Percentiles rank a stretch among this genome's conserved stretches.
These are phyloP conservation scores for Lissonota sp. DNA, from an alignment of 2,888 invertebrate species.

Conservation along the genomic window DNA sequence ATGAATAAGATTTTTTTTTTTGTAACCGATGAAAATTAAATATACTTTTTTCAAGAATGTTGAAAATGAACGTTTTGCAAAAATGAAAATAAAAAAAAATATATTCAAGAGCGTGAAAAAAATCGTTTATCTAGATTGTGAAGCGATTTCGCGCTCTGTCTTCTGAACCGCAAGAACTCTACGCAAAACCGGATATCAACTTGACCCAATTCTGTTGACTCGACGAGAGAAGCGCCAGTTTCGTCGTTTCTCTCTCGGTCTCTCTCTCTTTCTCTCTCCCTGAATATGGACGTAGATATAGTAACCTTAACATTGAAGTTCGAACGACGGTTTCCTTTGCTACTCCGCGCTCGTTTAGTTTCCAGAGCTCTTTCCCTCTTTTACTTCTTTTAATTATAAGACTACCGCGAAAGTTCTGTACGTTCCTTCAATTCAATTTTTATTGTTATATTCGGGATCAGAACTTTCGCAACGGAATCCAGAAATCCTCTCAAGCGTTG, in stretches of 20 bases:
- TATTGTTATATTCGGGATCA: conserved; percentile 30
- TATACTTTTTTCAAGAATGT: too few relatives aligned
- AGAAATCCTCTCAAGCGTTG: conserved; percentile 8
- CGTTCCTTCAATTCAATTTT: conserved; percentile 10
- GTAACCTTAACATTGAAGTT: conserved; percentile 78
- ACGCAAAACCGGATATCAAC: conserved; percentile 77
- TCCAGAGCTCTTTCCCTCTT: conserved; percentile 18
- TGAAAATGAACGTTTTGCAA: too few relatives aligned
- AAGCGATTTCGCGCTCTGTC: conserved; percentile 40
- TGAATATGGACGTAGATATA: conserved; percentile 46
- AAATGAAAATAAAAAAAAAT: too few relatives aligned
- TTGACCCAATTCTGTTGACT: conserved; percentile 74
- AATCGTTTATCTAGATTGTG: conserved; percentile 5
- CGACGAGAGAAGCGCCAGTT: conserved; percentile 64
- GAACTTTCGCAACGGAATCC: conserved; percentile 40
- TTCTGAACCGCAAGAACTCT: conserved; percentile 37
- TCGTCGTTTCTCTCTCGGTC: conserved; percentile 44
- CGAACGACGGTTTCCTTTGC: conserved; percentile 45
- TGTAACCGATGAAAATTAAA: not conserved
- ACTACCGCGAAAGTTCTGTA: conserved; percentile 45
- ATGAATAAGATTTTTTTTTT: not conserved
- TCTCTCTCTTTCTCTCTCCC: conserved; percentile 5
- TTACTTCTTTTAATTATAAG: conserved; percentile 38
- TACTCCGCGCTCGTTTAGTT: conserved; percentile 25
- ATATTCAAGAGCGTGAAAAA: too few relatives aligned